phyloP scores from a whole-genome alignment of 2,888 invertebrate genomes.

The Cosmia trapezina region DNA sequence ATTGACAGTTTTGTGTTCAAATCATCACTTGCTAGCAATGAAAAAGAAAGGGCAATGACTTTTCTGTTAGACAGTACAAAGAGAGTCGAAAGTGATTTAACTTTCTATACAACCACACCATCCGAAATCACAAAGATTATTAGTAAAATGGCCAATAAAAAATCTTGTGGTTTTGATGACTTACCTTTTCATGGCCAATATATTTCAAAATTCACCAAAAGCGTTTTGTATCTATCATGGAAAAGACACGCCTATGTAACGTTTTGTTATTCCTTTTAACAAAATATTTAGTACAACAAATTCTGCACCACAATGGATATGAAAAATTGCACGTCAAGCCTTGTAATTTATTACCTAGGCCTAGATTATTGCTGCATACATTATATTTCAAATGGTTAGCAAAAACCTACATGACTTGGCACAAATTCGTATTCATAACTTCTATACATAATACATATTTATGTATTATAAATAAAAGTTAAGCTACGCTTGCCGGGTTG shows the following conservation, averaged over 20 bases:
- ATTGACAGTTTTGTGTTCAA: no score
- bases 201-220: not conserved
- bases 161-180: no score
- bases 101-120: no score
- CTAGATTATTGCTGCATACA: constrained; percentile 47
- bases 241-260: not conserved
- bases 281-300: constrained; percentile 30
- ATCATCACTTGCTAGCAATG: no score
- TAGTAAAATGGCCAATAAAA: no score
- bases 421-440: constrained; percentile 21
- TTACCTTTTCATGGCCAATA: not conserved
- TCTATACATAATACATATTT: not conserved
- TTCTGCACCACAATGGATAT: constrained; percentile 37
- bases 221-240: not conserved
- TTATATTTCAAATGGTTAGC: constrained; percentile 42
- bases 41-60: no score
- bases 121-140: no score
- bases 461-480: no score
- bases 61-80: no score
- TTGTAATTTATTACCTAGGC: constrained; percentile 58
- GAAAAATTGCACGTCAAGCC: constrained; percentile 59
- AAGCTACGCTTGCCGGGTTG: no score
- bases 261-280: constrained; percentile 4
- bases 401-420: constrained; percentile 43
- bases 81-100: no score